These are phyloP conservation scores for Lysiphlebus fabarum DNA, from an alignment of 1,140 invertebrate species.

Conservation along the genomic window DNA sequence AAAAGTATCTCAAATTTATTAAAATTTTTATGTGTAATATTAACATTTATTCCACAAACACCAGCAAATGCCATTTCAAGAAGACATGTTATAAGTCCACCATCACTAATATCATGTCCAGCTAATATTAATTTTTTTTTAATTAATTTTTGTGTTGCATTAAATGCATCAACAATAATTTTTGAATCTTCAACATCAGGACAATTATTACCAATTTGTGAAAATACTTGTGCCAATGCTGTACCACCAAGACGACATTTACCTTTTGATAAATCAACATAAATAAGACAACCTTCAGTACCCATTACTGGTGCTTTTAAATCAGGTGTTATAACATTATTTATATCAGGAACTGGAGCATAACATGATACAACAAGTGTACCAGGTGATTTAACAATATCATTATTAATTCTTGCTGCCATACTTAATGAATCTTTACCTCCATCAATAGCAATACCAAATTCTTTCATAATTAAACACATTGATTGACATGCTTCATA, in stretches of 20 bases:
- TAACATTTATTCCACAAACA: slow-evolving; percentile 72
- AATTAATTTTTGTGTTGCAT: slow-evolving; percentile 78
- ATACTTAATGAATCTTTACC: slow-evolving; percentile 98
- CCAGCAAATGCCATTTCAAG: slow-evolving; percentile 96
- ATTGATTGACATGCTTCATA: slow-evolving; percentile 85
- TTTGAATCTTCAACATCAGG: slow-evolving; percentile 77
- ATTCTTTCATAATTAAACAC: slow-evolving; percentile 78
- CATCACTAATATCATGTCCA: slow-evolving; percentile 97
- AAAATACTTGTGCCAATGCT: slow-evolving; percentile 86
- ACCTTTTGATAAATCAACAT: slow-evolving; percentile 67
- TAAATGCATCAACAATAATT: slow-evolving; percentile 72
- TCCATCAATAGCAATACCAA: slow-evolving; percentile 93
- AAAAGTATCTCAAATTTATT: slow-evolving; percentile 72
- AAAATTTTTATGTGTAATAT: slow-evolving; percentile 61
- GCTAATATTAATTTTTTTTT: slow-evolving; percentile 70
- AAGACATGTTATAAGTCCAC: slow-evolving; percentile 84
- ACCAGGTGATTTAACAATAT: slow-evolving; percentile 84
- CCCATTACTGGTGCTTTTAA: slow-evolving; percentile 67
- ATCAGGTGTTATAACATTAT: slow-evolving; percentile 82
- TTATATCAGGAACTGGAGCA: slow-evolving; percentile 87
- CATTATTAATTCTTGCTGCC: slow-evolving; percentile 77
- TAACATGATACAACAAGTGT: slow-evolving; percentile 93
- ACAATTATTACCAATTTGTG: slow-evolving; percentile 75
- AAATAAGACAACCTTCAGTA: slow-evolving; percentile 60
- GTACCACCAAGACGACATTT: slow-evolving; percentile 81